Conservation (phyloP, 1,140 invertebrate species). For the Cyrtorhinus lividipennis region DNA sequence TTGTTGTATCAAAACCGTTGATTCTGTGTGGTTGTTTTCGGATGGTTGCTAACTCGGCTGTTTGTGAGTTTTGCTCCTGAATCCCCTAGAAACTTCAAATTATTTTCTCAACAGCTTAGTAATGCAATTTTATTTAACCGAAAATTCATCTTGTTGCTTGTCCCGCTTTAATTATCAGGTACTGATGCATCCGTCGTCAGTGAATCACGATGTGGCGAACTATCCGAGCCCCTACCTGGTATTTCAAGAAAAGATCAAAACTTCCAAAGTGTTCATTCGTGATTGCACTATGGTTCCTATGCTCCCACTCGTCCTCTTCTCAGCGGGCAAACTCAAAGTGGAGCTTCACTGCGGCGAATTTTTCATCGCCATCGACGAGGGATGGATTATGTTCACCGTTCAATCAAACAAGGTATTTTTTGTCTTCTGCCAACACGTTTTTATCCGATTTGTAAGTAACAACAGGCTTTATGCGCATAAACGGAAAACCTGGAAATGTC, state of each 20-base stretch:
- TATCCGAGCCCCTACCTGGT: conserved; percentile 64
- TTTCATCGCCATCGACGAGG: conserved; percentile 60
- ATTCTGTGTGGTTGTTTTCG: no score
- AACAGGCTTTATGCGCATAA: not conserved
- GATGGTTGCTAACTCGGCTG: no score
- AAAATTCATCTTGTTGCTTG: no score
- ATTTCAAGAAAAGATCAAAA: conserved; percentile 72
- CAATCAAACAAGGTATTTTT: conserved; percentile 50
- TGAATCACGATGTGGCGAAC: conserved; percentile 46
- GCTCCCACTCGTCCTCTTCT: conserved; percentile 65
- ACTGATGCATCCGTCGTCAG: conserved; percentile 60
- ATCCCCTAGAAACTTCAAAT: no score
- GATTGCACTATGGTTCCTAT: conserved; percentile 67
- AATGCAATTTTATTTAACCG: no score
- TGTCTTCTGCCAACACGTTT: not conserved
- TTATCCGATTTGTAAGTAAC: not conserved
- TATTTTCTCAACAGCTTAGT: no score
- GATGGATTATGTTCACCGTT: conserved; percentile 69
- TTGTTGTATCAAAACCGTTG: no score
- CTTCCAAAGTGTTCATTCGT: conserved; percentile 58
- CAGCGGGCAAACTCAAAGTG: conserved; percentile 51
- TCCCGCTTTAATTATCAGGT: conserved; percentile 36
- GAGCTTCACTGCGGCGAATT: conserved; percentile 57
- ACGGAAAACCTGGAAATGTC: not conserved
- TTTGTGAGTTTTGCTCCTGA: no score